Percentiles rank a stretch among this genome's conserved stretches.
These are phyloP conservation scores for Menidia menidia DNA, from an alignment of 2,797 vertebrate genomes.

Conservation along the genomic window DNA sequence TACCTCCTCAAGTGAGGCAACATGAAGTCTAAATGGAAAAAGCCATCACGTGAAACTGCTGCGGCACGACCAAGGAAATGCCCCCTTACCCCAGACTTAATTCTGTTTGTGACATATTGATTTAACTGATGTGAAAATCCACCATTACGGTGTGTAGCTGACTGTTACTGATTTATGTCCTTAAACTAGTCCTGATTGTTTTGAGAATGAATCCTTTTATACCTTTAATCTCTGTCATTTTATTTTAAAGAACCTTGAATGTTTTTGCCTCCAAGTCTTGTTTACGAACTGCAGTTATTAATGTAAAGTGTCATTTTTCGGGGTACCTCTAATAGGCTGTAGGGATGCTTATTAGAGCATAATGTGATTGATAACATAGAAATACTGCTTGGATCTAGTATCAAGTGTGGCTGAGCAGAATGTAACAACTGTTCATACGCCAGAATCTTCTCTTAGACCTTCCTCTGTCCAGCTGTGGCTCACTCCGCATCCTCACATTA, in stretches of 20 bases:
- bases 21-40: background rate
- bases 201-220: background rate
- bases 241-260: background rate
- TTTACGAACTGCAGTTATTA: conserved; percentile 12
- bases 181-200: background rate
- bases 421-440: conserved; percentile 17
- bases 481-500: conserved; percentile 18
- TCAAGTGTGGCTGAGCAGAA: conserved; percentile 21
- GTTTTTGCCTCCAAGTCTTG: background rate
- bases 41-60: background rate
- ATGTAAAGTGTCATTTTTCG: conserved; percentile 18
- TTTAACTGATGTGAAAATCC: background rate
- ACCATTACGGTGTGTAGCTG: background rate
- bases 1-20: conserved; percentile 70
- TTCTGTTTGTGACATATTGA: background rate
- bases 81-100: background rate
- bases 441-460: conserved; percentile 33
- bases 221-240: background rate
- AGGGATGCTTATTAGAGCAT: conserved; percentile 21
- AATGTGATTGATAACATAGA: conserved; percentile 27
- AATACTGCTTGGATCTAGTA: conserved; percentile 16
- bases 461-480: conserved; percentile 33
- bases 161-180: background rate
- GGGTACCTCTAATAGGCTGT: conserved; percentile 13
- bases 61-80: background rate